phyloP scores from a whole-genome alignment of 2,113 vertebrate species.

The Ammospiza nelsoni region DNA sequence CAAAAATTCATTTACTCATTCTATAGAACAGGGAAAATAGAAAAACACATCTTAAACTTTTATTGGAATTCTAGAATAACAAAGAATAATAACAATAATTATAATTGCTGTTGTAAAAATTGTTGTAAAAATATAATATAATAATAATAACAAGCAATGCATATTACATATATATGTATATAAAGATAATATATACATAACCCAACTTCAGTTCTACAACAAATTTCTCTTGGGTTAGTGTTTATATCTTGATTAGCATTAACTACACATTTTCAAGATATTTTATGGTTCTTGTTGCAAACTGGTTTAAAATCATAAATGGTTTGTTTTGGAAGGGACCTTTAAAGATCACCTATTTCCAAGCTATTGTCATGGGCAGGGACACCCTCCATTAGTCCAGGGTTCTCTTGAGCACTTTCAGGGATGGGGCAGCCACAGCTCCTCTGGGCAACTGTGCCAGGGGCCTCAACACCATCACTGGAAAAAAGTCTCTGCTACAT shows the following conservation, averaged over 20 bases:
- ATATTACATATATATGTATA: not conserved
- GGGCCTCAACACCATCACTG: not conserved
- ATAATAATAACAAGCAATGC: not conserved
- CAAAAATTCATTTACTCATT: not conserved
- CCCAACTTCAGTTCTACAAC: not conserved
- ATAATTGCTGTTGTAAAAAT: too few species aligned
- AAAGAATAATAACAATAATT: not conserved
- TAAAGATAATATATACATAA: not conserved
- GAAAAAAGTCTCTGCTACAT: not conserved
- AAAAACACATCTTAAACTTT: not conserved
- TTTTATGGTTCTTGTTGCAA: not conserved
- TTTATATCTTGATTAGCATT: not conserved
- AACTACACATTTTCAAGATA: not conserved
- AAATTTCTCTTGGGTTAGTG: not conserved
- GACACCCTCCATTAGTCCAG: not conserved
- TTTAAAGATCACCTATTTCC: not conserved
- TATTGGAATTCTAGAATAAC: not conserved
- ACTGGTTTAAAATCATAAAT: not conserved
- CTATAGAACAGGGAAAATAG: not conserved
- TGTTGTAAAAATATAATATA: too few species aligned
- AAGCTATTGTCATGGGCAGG: not conserved
- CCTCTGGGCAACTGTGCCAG: not conserved
- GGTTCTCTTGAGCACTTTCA: not conserved
- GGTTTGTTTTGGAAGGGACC: not conserved
- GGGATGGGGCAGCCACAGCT: not conserved